Percentiles rank a stretch among this genome's conserved stretches.
These are phyloP conservation scores for Bactericera cockerelli DNA, from an alignment of 1,140 invertebrate species.

Conservation along the genomic window DNA sequence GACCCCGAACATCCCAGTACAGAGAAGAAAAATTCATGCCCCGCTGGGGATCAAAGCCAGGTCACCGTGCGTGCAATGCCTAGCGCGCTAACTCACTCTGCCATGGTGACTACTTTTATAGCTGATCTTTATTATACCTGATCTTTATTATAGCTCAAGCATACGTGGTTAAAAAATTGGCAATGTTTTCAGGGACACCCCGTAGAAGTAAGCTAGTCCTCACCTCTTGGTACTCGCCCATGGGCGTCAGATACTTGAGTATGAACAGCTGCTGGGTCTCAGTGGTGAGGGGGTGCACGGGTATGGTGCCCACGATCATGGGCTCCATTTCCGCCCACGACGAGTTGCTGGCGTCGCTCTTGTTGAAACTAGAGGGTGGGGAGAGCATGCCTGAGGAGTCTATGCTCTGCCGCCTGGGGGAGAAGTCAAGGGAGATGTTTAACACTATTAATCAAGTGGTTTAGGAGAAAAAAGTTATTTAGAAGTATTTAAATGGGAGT, in stretches of 20 bases:
- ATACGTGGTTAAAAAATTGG: no score
- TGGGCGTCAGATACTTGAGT: constrained; percentile 76
- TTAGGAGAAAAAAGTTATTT: not conserved
- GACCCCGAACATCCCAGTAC: no score
- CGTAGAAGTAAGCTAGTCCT: constrained; percentile 16
- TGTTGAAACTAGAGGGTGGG: constrained; percentile 17
- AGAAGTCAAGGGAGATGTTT: not conserved
- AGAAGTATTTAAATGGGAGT: no score
- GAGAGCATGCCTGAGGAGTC: constrained; percentile 10
- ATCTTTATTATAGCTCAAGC: no score
- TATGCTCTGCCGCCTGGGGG: constrained; percentile 16
- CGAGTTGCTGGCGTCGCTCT: constrained; percentile 42
- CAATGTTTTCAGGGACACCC: no score
- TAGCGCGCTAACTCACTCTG: no score
- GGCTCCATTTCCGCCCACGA: constrained; percentile 81
- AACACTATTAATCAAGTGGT: not conserved
- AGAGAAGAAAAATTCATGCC: no score
- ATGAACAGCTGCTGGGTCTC: constrained; percentile 84
- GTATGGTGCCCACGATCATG: constrained; percentile 67
- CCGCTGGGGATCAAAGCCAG: no score
- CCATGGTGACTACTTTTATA: no score
- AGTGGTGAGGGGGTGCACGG: constrained; percentile 71
- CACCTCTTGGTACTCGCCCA: constrained; percentile 94
- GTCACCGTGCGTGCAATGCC: no score
- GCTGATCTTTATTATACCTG: no score